A percentile compares a stretch with the other conserved stretches of the same genome.
These are phyloP conservation scores for Hemiscyllium ocellatum DNA, from an alignment of 2,113 vertebrate species.

Conservation along the genomic window DNA sequence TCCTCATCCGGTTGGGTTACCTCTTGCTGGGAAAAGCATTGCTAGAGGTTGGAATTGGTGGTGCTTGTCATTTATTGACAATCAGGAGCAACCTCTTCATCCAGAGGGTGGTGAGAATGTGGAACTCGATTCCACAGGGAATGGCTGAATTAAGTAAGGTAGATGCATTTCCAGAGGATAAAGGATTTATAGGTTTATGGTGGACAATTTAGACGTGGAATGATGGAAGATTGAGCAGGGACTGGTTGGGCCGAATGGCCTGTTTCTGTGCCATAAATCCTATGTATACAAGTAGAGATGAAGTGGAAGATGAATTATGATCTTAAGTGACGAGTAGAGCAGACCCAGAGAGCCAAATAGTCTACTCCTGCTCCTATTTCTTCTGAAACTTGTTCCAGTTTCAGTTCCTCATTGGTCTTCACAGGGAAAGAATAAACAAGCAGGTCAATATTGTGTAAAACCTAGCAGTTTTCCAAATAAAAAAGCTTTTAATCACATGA, in stretches of 20 bases:
- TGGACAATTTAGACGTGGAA: not conserved
- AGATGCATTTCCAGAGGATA: too few species aligned
- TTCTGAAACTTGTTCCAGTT: not conserved
- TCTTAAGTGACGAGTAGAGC: not conserved
- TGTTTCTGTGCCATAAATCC: too few species aligned
- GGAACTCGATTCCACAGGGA: too few species aligned
- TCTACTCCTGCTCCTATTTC: not conserved
- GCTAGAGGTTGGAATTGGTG: too few species aligned
- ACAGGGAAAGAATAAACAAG: not conserved
- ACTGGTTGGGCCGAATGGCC: too few species aligned
- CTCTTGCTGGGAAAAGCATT: too few species aligned
- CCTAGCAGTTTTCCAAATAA: not conserved
- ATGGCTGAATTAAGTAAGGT: too few species aligned
- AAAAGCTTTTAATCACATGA: slow-evolving; percentile 7
- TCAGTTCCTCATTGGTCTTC: not conserved
- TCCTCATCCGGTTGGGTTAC: too few species aligned
- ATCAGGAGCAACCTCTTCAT: too few species aligned
- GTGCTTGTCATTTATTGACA: too few species aligned
- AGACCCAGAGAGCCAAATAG: not conserved
- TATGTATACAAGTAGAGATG: not conserved
- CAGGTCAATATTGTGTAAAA: not conserved
- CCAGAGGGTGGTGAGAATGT: too few species aligned
- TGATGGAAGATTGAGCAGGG: not conserved
- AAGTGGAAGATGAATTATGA: not conserved
- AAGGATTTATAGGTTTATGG: not conserved